These are phyloP conservation scores for Lithophane ornitopus DNA, from an alignment of 2,888 invertebrate genomes.

Conservation along the genomic window DNA sequence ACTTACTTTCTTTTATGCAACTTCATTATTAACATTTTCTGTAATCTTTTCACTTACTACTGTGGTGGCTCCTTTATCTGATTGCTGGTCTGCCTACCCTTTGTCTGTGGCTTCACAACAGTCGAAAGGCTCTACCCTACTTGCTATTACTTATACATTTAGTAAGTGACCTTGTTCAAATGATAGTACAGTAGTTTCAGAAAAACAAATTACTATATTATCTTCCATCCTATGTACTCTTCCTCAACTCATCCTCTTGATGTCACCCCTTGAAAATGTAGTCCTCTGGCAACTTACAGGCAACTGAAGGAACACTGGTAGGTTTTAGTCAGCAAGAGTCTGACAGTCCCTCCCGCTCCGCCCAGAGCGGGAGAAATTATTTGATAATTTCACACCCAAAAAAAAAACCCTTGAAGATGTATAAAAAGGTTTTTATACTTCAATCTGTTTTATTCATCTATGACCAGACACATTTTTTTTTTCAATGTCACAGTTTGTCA, in stretches of 20 bases:
- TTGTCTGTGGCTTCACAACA: background rate
- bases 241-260: background rate
- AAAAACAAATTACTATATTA: background rate
- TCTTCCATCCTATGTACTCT: background rate
- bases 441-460: background rate
- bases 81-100: background rate
- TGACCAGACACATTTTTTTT: background rate
- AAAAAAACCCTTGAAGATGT: too few species aligned
- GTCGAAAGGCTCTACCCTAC: background rate
- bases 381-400: too few species aligned
- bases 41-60: background rate
- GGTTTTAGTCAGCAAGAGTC: too few species aligned
- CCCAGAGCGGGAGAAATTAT: too few species aligned
- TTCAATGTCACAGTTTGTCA: conserved; percentile 5
- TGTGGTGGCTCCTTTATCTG: background rate
- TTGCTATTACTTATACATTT: background rate
- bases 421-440: background rate
- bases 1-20: background rate
- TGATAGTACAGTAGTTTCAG: background rate
- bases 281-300: too few species aligned
- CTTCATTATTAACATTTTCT: background rate
- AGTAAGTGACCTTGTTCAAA: background rate
- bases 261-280: background rate
- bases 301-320: too few species aligned
- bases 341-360: too few species aligned